phyloP scores from a whole-genome alignment of 2,113 vertebrate species.

The Rhinolophus ferrumequinum region DNA sequence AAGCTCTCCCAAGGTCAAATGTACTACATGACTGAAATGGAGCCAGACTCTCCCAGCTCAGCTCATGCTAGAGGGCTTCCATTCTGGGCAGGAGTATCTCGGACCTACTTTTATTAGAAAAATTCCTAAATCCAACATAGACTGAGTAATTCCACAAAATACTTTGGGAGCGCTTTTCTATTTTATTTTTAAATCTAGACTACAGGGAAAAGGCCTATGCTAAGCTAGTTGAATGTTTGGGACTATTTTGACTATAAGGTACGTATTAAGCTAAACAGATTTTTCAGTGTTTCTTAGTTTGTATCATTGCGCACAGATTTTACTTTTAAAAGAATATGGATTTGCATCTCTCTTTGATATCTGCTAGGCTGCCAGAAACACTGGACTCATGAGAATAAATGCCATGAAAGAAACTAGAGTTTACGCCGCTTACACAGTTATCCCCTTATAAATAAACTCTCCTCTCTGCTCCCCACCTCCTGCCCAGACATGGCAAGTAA shows the following conservation, averaged over 20 bases:
- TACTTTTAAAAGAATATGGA: conserved; percentile 1
- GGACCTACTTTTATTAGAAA: conserved; percentile 67
- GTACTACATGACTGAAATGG: conserved; percentile 79
- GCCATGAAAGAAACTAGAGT: background rate
- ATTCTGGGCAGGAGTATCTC: conserved; percentile 8
- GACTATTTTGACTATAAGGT: background rate
- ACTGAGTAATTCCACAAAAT: conserved; percentile 21
- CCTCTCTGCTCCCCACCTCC: background rate
- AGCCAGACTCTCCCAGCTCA: conserved; percentile 48
- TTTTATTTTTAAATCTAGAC: conserved; percentile 29
- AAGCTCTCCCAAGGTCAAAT: conserved; percentile 83
- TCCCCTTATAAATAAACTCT: background rate
- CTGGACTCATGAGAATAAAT: conserved; percentile 26
- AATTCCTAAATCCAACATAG: conserved; percentile 46
- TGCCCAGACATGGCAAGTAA: background rate
- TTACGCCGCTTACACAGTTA: background rate
- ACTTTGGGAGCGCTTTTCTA: background rate
- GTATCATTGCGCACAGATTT: background rate
- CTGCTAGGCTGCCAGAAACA: background rate
- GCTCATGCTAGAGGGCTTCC: background rate
- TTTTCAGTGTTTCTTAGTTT: conserved; percentile 31
- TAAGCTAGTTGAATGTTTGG: background rate
- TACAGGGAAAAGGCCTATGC: background rate
- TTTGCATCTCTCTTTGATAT: background rate
- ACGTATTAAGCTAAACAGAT: background rate